A percentile compares a stretch with the other conserved stretches of the same genome.
These are phyloP conservation scores for Pyrrhia umbra DNA, from an alignment of 2,888 invertebrate genomes.

Conservation along the genomic window DNA sequence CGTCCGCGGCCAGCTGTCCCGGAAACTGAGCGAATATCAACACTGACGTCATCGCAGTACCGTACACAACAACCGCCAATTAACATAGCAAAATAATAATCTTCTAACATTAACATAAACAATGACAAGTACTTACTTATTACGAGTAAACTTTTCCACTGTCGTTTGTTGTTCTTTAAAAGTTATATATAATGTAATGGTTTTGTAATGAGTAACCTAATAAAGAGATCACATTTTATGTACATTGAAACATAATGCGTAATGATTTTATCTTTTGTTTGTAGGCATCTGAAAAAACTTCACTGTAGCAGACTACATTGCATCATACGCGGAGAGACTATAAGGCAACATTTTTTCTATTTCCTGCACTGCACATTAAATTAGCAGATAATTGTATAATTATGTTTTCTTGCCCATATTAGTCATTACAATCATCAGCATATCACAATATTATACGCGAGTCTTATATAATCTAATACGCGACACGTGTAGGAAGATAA, in stretches of 20 bases:
- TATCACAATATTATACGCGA: conserved; percentile 41
- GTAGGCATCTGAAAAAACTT: conserved; percentile 11
- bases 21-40: conserved; percentile 74
- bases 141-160: conserved; percentile 41
- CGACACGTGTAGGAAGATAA: conserved; percentile 63
- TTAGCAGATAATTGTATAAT: conserved; percentile 34
- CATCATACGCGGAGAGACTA: conserved; percentile 30
- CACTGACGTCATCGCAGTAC: conserved; percentile 69
- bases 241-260: conserved; percentile 13
- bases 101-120: conserved; percentile 44
- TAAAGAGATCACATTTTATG: neutral
- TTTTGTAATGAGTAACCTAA: neutral
- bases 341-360: conserved; percentile 42
- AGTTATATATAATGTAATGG: neutral
- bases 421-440: conserved; percentile 53
- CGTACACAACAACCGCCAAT: conserved; percentile 50
- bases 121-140: conserved; percentile 26
- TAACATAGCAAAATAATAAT: conserved; percentile 53
- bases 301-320: conserved; percentile 11
- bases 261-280: conserved; percentile 17
- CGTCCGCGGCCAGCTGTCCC: conserved; percentile 80
- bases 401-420: conserved; percentile 43
- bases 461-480: conserved; percentile 59
- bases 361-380: conserved; percentile 44
- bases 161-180: conserved; percentile 5